Conservation (phyloP, 2,797 vertebrate species). For the Toxotes lorentzi region DNA sequence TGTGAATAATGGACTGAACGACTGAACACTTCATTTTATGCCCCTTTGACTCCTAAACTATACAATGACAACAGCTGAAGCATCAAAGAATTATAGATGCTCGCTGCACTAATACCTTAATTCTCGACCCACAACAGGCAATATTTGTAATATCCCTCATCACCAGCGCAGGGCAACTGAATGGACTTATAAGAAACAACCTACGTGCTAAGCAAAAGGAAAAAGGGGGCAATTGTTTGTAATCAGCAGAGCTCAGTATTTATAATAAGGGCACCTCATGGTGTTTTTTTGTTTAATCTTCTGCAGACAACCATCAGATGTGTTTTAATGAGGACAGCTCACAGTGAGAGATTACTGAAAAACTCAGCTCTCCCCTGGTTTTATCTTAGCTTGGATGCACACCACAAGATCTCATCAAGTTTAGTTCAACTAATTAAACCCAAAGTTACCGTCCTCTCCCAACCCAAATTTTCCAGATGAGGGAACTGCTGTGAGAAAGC, state of each 20-base stretch:
- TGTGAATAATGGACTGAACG: background rate
- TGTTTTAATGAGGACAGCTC: constrained; percentile 78
- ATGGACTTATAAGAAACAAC: constrained; percentile 21
- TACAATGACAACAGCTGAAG: background rate
- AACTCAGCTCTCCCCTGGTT: constrained; percentile 63
- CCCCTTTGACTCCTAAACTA: background rate
- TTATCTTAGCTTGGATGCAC: constrained; percentile 71
- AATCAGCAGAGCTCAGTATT: constrained; percentile 69
- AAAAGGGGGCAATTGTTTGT: constrained; percentile 46
- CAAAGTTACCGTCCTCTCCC: constrained; percentile 60
- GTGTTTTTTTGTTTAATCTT: constrained; percentile 66
- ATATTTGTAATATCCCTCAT: background rate
- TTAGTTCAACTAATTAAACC: constrained; percentile 79
- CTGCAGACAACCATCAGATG: constrained; percentile 63
- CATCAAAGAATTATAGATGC: background rate
- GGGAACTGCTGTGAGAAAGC: constrained; percentile 53
- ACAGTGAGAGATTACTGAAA: constrained; percentile 64
- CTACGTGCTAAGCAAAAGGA: constrained; percentile 22
- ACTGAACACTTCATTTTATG: background rate
- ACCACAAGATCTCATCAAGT: constrained; percentile 74
- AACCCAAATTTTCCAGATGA: constrained; percentile 66
- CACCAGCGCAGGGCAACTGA: background rate
- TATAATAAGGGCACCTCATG: constrained; percentile 63
- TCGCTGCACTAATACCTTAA: background rate
- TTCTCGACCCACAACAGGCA: constrained; percentile 7